These are phyloP conservation scores for Nothocercus nigrocapillus DNA, from an alignment of 2,113 vertebrate species.

Conservation along the genomic window DNA sequence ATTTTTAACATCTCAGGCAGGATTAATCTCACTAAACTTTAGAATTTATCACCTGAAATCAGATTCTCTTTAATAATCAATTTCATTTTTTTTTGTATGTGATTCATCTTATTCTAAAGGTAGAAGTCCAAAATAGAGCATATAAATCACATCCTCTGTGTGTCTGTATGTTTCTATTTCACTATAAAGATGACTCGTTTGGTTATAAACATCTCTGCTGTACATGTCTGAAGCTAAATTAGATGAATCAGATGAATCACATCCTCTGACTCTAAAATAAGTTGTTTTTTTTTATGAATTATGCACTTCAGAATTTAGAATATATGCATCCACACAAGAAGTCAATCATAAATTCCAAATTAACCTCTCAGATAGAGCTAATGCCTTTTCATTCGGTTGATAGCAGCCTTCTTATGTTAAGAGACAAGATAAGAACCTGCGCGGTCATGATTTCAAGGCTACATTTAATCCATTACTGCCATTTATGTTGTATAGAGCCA, in stretches of 20 bases:
- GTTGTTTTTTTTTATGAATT: constrained; percentile 63
- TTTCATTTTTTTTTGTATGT: constrained; percentile 24
- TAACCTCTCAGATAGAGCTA: constrained; percentile 36
- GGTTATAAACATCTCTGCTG: constrained; percentile 63
- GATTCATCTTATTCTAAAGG: constrained; percentile 28
- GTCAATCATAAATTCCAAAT: constrained; percentile 59
- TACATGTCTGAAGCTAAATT: constrained; percentile 51
- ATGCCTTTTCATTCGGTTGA: constrained; percentile 43
- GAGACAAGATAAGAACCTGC: constrained; percentile 31
- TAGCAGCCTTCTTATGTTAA: constrained; percentile 38
- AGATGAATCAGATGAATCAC: constrained; percentile 60
- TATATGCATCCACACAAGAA: constrained; percentile 54
- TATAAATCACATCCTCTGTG: constrained; percentile 11
- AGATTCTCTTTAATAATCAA: constrained; percentile 9
- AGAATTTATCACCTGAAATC: background rate
- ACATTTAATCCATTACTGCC: constrained; percentile 53
- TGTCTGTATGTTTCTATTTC: background rate
- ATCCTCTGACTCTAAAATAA: constrained; percentile 60
- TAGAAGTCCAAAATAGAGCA: background rate
- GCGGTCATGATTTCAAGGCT: constrained; percentile 42
- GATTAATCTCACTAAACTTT: background rate
- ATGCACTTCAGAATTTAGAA: constrained; percentile 48
- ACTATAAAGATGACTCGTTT: constrained; percentile 36
- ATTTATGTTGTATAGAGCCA: constrained; percentile 20
- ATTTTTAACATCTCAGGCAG: background rate